Conservation (phyloP, 2,888 invertebrate genomes). For the Parnassius mnemosyne region DNA sequence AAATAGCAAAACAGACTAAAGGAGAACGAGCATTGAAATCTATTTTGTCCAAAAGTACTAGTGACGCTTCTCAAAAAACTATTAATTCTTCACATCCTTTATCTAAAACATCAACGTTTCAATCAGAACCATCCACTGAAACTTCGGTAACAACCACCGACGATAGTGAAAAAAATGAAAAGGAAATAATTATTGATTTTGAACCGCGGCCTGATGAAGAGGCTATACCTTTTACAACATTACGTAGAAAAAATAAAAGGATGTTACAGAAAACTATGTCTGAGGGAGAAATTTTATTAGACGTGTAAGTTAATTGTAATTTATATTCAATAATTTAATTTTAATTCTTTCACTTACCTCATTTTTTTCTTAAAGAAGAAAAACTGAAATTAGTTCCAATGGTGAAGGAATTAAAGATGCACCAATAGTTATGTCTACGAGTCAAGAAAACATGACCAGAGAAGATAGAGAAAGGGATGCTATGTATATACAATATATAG, state of each 20-base stretch:
- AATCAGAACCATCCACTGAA: slow-evolving; percentile 78
- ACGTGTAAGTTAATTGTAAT: slow-evolving; percentile 65
- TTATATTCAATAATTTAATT: background rate
- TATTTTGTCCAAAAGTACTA: slow-evolving; percentile 70
- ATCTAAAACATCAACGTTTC: slow-evolving; percentile 75
- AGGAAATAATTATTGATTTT: slow-evolving; percentile 93
- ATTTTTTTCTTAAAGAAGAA: slow-evolving; percentile 54
- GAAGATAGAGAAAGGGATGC: slow-evolving; percentile 72
- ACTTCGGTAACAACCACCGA: slow-evolving; percentile 76
- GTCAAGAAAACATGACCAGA: slow-evolving; percentile 82
- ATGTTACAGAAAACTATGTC: slow-evolving; percentile 88
- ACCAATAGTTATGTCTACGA: slow-evolving; percentile 79
- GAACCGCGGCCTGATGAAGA: slow-evolving; percentile 86
- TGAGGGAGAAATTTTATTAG: slow-evolving; percentile 88
- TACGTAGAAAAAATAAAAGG: slow-evolving; percentile 73
- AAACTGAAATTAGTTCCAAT: slow-evolving; percentile 70
- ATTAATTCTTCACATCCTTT: slow-evolving; percentile 64
- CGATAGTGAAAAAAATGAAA: slow-evolving; percentile 83
- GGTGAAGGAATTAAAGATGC: slow-evolving; percentile 72
- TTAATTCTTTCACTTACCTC: background rate
- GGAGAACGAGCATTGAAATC: slow-evolving; percentile 63
- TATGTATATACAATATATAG: slow-evolving; percentile 64
- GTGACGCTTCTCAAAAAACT: slow-evolving; percentile 70
- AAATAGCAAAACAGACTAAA: slow-evolving; percentile 74
- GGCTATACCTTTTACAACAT: slow-evolving; percentile 82